Base-by-base conservation (phyloP, 2,113 vertebrate species). In the Rhineura floridana region DNA sequence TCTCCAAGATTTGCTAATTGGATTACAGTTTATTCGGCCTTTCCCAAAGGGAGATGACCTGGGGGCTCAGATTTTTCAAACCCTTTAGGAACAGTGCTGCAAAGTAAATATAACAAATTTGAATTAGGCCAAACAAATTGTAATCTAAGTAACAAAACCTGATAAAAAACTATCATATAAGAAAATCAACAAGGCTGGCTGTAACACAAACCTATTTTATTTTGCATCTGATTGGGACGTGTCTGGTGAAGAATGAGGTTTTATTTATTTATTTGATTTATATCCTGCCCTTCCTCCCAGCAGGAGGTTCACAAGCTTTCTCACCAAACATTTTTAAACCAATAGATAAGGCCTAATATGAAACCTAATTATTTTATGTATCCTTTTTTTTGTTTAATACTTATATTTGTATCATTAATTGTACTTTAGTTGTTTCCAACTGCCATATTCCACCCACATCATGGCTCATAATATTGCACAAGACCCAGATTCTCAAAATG, bases 11-110 rank as follows among this genome's bases (percentile, higher is more conserved):
- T 65, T 76, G 72, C 80, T 83, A 82, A 76, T 3, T 77, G 44
- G 55, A 83, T 59, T 83, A 88, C 55, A 76, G n/a, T n/a, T 87
- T 70, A 81, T 80, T 72, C 36, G n/a, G 59, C 87, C 87, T 88
- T 42, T 75, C 44, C 80, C 70, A 65, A 65, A 88, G 55, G 52
- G 67, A 72, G 77, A 70, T 42, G 63, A 59, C 15, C 5, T 13
- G 62, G 78, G 73, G 25, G 33, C 15, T 63, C 59, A 63, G n/a
- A n/a, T 77, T 86, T 83, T 81, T 81, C 86, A 87, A 63, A 46
- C 78, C 7, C 39, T 46, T 81, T 73, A 75, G n/a, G 70, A 85
- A 75, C 55, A 76, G 46, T 15, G 23, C 59, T 83, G 59, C 80
- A 88, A 88, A 42, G 70, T 39, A 76, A 85, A 77, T 85, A 65